Conservation (phyloP, 2,888 invertebrate species). For the Lepidonotus clava region DNA sequence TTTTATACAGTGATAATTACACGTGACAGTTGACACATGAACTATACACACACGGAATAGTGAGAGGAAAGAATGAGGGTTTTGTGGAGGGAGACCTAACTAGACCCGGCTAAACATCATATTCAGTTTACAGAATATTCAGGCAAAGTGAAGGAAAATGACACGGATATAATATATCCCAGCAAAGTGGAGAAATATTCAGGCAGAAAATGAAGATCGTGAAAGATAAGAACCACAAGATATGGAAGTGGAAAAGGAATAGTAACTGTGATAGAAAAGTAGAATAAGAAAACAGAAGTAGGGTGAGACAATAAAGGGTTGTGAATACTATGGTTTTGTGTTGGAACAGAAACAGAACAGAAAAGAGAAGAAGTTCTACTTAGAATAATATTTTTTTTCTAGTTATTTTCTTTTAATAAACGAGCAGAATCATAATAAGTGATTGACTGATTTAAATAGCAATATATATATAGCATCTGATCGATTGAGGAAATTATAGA, state of each 20-base stretch:
- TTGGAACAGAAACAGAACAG: conserved; percentile 30
- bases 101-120: conserved; percentile 19
- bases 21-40: neutral
- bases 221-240: neutral
- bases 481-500: conserved; percentile 23
- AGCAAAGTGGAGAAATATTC: conserved; percentile 9
- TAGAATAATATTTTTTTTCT: neutral
- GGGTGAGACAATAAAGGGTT: conserved; percentile 26
- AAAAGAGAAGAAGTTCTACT: neutral
- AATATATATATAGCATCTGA: conserved; percentile 21
- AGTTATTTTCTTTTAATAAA: neutral
- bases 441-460: neutral
- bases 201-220: conserved; percentile 13
- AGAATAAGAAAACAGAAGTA: conserved; percentile 46
- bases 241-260: conserved; percentile 11
- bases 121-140: conserved; percentile 11
- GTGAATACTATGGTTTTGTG: conserved; percentile 18
- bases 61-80: conserved; percentile 16
- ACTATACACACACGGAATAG: conserved; percentile 6
- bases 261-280: neutral
- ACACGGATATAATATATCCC: conserved; percentile 18
- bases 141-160: conserved; percentile 45
- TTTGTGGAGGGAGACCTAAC: conserved; percentile 10
- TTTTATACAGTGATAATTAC: too few species aligned
- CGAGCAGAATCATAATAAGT: conserved; percentile 24